Base-by-base conservation (phyloP, 2,113 vertebrate genomes). In the Conger conger region DNA sequence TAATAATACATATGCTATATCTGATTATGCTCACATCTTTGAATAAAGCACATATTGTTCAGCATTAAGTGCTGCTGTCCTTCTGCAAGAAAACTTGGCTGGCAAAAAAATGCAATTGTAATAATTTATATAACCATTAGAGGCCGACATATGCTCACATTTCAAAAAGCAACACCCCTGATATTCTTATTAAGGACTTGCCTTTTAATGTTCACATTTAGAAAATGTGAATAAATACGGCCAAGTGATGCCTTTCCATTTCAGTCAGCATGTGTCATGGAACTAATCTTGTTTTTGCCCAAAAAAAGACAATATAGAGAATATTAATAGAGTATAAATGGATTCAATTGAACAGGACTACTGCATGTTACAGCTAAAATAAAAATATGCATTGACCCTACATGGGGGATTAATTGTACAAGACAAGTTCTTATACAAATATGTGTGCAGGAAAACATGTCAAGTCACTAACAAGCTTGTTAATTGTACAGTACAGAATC, bases 141-240 rank as follows among this genome's bases (percentile, higher is more conserved):
- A 86, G 73, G 85, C 80, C 23, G 81, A 82, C 85, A 78, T 78
- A 63, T 40, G 81, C 76, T 82, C 17, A 82, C 45, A 36, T 79
- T 84, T 84, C n/a, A 33, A 35, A 35, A 79, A 42, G 20, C 36
- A 50, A 36, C 16, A 57, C 13, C 50, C 42, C 40, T 81, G 45
- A 37, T 57, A 42, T 84, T 78, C 50, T 78, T 9, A 81, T 54
- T 33, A 1, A 42, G 27, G 38, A 35, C 9, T 42, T 40, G n/a
- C 23, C 17, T 45, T 35, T 6, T 78, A 20, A 33, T 30, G 7
- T 33, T 1, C 33, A 0, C 0, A 73, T n/a, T 2, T 0, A 30
- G 23, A n/a, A 73, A 73, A 73, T 33, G 9, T 15, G 13, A 73
- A 73, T 30, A 73, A 33, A 27, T 73, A 73, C 15, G 4, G n/a